Evolutionary conservation across 1,140 invertebrate species (phyloP), one percentile per base, ranked within the genome.

Genomic region (Trachymyrmex cornetzi): DNA sequence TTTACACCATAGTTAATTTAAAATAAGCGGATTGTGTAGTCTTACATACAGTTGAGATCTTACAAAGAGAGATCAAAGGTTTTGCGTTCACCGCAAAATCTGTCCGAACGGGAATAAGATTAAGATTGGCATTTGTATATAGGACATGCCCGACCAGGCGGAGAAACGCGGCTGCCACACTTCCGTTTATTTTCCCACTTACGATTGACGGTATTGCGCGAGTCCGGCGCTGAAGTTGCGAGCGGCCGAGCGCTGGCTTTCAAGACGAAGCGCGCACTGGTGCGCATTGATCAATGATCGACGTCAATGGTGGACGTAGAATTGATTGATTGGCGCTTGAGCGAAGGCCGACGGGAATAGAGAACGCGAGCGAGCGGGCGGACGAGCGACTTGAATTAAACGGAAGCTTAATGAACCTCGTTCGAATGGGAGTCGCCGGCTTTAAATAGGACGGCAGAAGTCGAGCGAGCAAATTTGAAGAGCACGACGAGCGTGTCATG

Each of bases 401-500:
- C 80, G 24, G 55, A 48, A 22, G 24, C 80, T 84, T 84, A 84
- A 84, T 84, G 80, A 84, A 84, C 38, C 69, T 61, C 80, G 19
- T 50, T 75, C 80, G 69, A 61, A 84, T 74, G 80, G 80, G 55
- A 84, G 80, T 61, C 55, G 80, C 24, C 80, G 69, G 80, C 80
- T 84, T 84, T 84, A 84, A 84, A 84, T 84, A 84, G 80, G 69
- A 84, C 80, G 57, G 80, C 69, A 61, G 55, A 48, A 61, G 80
- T 66, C 72, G 77, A 80, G 80, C 57, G 80, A 50, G 80, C 80
- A 61, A 84, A 84, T 84, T 84, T 75, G 80, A 84, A 84, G 80
- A 84, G 80, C 80, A 84, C 80, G 80, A 81, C 77, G 69, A 84
- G 55, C 80, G 69, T 84, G 80, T 84, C 80, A 75, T 84, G 80